phyloP scores from a whole-genome alignment of 2,113 vertebrate species.

The Tapirus terrestris region DNA sequence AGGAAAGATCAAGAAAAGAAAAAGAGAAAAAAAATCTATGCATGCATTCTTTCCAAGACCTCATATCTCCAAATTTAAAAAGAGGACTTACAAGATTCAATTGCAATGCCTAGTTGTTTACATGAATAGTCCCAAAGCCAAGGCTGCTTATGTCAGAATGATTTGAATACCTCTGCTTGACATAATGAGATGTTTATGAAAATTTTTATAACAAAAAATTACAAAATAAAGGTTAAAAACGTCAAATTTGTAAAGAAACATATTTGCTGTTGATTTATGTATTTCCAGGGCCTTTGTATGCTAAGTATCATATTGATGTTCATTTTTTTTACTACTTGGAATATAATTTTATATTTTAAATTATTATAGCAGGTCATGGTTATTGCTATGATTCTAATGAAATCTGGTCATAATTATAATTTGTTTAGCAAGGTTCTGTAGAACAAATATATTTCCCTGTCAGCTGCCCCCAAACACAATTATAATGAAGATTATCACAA shows the following conservation, averaged over 20 bases:
- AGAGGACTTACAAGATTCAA: background rate
- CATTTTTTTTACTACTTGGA: background rate
- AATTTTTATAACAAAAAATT: background rate
- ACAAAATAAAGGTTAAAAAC: constrained; percentile 18
- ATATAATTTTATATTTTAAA: constrained; percentile 52
- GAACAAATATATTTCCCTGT: constrained; percentile 16
- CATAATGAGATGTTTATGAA: background rate
- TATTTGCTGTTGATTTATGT: constrained; percentile 37
- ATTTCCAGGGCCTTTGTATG: background rate
- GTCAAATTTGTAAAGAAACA: background rate
- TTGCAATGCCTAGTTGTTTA: background rate
- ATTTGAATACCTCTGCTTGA: background rate
- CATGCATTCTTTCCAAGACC: background rate
- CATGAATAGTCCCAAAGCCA: background rate
- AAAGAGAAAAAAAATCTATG: background rate
- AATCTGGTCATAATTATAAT: background rate
- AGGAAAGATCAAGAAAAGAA: background rate
- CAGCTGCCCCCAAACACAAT: background rate
- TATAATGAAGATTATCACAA: background rate
- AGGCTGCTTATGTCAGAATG: background rate
- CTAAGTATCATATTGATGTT: background rate
- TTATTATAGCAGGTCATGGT: constrained; percentile 11
- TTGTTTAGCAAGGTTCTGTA: constrained; percentile 22
- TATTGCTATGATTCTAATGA: constrained; percentile 35
- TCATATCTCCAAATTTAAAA: background rate